These are phyloP conservation scores for human DNA, from an alignment of 2,113 vertebrate species.

Conservation along the genomic window DNA sequence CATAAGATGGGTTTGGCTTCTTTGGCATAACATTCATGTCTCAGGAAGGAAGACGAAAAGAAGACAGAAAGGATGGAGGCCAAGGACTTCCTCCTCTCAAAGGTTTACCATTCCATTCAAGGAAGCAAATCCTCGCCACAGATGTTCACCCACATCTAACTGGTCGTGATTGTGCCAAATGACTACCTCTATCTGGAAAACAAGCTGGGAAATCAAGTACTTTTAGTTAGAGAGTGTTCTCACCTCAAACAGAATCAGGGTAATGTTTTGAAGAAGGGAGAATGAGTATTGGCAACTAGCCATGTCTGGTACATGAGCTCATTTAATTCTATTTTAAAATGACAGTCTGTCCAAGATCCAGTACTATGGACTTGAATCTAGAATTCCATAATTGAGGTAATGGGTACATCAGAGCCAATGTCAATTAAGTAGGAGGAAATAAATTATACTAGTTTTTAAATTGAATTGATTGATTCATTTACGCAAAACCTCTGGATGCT, in stretches of 20 bases:
- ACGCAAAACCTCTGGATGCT: not conserved
- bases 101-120: not conserved
- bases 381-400: not conserved
- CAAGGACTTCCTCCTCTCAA: not conserved
- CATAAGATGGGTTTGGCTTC: not conserved
- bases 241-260: not conserved
- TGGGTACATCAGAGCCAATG: not conserved
- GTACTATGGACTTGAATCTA: not conserved
- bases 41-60: not conserved
- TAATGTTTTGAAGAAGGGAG: not conserved
- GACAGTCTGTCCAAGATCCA: not conserved
- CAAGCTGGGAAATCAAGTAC: not conserved
- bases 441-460: not conserved
- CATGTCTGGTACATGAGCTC: not conserved
- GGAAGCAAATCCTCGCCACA: not conserved
- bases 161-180: not conserved
- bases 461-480: not conserved
- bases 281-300: not conserved
- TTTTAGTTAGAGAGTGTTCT: not conserved
- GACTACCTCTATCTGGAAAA: not conserved
- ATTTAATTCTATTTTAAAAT: conserved; percentile 40
- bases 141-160: not conserved
- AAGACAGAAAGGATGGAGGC: not conserved
- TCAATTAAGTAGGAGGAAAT: not conserved
- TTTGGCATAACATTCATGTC: not conserved